Evolutionary conservation across 2,113 vertebrate species (phyloP).

Genomic region (Ophiodon elongatus): DNA sequence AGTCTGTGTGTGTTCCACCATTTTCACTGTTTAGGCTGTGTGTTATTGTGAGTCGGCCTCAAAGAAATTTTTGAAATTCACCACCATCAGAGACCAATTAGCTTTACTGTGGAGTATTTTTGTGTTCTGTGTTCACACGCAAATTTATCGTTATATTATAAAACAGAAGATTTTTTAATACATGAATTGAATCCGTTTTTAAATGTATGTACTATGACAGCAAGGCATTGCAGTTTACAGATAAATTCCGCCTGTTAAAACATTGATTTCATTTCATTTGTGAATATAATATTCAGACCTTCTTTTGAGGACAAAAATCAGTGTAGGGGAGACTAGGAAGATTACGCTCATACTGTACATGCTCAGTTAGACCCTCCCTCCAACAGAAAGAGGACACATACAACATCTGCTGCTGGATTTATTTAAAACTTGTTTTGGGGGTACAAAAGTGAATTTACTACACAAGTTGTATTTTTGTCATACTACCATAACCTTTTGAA

Average conservation of each 20-base stretch:
- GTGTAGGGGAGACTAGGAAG: background rate
- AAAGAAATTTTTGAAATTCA: constrained; percentile 61
- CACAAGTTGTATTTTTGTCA: background rate
- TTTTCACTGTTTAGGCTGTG: constrained; percentile 60
- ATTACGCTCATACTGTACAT: background rate
- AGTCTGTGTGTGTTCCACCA: constrained; percentile 55
- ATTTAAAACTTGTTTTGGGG: background rate
- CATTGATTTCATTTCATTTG: background rate
- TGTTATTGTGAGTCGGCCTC: constrained; percentile 57
- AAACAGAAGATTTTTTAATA: background rate
- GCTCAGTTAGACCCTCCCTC: background rate
- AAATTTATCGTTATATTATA: constrained; percentile 1
- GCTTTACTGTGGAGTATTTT: constrained; percentile 9
- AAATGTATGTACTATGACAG: background rate
- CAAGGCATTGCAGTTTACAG: background rate
- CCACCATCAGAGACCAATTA: constrained; percentile 48
- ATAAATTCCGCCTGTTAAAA: background rate
- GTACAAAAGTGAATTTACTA: background rate
- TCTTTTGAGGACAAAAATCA: background rate
- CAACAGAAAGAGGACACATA: background rate
- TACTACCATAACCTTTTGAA: background rate
- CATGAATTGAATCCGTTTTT: background rate
- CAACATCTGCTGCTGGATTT: background rate
- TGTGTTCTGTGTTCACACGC: constrained; percentile 17
- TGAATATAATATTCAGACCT: background rate